A percentile compares a stretch with the other conserved stretches of the same genome.
Conservation (phyloP, 2,113 vertebrate species). For the Labeo catla region DNA sequence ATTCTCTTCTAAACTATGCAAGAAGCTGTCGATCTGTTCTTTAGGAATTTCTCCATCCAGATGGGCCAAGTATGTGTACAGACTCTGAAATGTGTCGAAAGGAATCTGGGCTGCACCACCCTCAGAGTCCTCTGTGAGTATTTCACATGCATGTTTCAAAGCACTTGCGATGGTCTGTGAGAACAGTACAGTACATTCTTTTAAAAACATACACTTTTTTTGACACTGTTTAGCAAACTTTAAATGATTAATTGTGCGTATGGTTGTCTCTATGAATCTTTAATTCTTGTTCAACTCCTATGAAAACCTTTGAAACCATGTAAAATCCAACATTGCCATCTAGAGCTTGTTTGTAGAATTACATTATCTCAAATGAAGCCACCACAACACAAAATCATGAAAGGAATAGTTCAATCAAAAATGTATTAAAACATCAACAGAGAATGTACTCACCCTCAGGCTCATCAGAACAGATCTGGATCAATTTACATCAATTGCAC, state of each 20-base stretch:
- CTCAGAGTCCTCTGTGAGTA: constrained; percentile 84
- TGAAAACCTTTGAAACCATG: not conserved
- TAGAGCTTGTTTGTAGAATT: not conserved
- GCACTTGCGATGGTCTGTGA: constrained; percentile 79
- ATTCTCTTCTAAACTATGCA: constrained; percentile 69
- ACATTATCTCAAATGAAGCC: not conserved
- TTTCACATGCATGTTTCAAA: constrained; percentile 85
- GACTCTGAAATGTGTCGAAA: constrained; percentile 73
- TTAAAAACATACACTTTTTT: not conserved
- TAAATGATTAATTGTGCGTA: not conserved
- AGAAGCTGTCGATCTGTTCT: constrained; percentile 70
- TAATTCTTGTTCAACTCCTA: not conserved
- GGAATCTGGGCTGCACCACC: constrained; percentile 81
- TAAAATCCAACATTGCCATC: constrained; percentile 45
- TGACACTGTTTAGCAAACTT: not conserved
- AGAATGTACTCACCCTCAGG: not conserved
- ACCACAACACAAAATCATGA: not conserved
- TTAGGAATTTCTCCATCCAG: constrained; percentile 78
- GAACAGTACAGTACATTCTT: not conserved
- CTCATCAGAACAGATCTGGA: not conserved
- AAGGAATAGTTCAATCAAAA: too few relatives aligned
- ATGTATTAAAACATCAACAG: too few relatives aligned
- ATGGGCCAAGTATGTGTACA: constrained; percentile 84
- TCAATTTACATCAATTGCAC: not conserved
- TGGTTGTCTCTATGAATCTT: not conserved